Percentiles rank a stretch among this genome's conserved stretches.
These are phyloP conservation scores for Forbesichthys agassizii DNA, from an alignment of 2,113 vertebrate genomes.

Conservation along the genomic window DNA sequence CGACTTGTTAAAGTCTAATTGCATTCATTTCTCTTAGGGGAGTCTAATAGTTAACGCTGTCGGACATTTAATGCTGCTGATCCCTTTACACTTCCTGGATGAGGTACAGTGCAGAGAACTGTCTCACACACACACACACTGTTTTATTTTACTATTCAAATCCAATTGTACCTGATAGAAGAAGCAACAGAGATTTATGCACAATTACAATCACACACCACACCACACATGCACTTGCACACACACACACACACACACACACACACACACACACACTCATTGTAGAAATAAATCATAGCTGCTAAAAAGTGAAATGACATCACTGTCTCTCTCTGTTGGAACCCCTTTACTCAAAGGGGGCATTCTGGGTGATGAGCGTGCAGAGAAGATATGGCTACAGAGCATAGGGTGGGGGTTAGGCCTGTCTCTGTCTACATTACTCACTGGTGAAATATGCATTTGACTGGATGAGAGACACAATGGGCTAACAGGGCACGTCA, in stretches of 20 bases:
- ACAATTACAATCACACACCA: background rate
- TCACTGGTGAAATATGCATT: constrained; percentile 53
- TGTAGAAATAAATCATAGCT: too few species aligned
- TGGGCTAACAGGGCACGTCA: constrained; percentile 56
- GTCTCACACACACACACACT: constrained; percentile 4
- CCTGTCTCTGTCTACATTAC: constrained; percentile 54
- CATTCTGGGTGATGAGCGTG: constrained; percentile 34
- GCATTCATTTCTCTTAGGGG: constrained; percentile 43
- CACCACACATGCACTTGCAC: background rate
- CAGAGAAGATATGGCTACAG: constrained; percentile 21
- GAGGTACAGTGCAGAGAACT: constrained; percentile 45
- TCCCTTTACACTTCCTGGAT: constrained; percentile 62
- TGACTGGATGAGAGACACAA: constrained; percentile 30
- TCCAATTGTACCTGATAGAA: background rate
- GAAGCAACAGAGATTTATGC: background rate
- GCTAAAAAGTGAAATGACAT: constrained; percentile 1
- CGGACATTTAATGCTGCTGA: constrained; percentile 51
- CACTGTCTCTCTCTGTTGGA: constrained; percentile 13
- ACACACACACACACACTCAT: background rate
- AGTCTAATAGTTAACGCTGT: constrained; percentile 55
- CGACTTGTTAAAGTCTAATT: constrained; percentile 43
- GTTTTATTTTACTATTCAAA: constrained; percentile 5
- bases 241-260: background rate
- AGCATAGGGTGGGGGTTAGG: constrained; percentile 11
- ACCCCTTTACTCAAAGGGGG: background rate